A percentile compares a stretch with the other conserved stretches of the same genome.
phyloP scores from a whole-genome alignment of 2,888 invertebrate genomes.

The Lasioglossum malachurum region DNA sequence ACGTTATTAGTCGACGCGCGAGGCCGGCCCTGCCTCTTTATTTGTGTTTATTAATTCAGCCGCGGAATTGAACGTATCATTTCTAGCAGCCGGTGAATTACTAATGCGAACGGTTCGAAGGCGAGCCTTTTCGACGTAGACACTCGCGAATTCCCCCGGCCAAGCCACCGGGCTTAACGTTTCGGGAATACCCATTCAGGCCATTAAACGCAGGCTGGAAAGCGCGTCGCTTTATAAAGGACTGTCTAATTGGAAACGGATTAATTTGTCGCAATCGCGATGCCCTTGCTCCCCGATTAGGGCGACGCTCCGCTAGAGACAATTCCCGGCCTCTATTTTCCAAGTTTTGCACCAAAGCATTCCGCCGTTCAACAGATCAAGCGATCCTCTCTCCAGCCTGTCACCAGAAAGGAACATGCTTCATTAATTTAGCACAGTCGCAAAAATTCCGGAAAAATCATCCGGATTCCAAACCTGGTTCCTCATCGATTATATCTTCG shows the following conservation, averaged over 20 bases:
- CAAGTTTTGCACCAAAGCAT: background rate
- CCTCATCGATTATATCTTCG: background rate
- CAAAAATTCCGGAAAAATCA: background rate
- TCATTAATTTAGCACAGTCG: background rate
- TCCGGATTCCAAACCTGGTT: background rate
- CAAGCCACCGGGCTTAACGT: slow-evolving; percentile 41
- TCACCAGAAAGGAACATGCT: background rate
- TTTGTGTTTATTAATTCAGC: slow-evolving; percentile 82
- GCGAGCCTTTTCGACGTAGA: slow-evolving; percentile 55
- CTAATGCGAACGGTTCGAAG: slow-evolving; percentile 76
- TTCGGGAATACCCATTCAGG: slow-evolving; percentile 72
- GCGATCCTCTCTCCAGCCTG: background rate
- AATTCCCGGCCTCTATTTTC: background rate
- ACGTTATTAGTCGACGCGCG: slow-evolving; percentile 81
- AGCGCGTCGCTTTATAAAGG: slow-evolving; percentile 63
- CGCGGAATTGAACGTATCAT: slow-evolving; percentile 82
- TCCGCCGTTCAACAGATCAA: background rate
- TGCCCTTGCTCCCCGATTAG: slow-evolving; percentile 27
- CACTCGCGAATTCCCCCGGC: slow-evolving; percentile 19
- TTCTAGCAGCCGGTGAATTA: slow-evolving; percentile 78
- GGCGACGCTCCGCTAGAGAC: background rate
- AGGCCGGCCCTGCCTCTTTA: slow-evolving; percentile 70
- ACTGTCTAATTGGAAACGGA: slow-evolving; percentile 75
- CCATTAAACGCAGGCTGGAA: slow-evolving; percentile 69
- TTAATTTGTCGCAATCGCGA: slow-evolving; percentile 73